Conservation (phyloP, 2,888 invertebrate genomes). For the Hemistola chrysoprasaria region DNA sequence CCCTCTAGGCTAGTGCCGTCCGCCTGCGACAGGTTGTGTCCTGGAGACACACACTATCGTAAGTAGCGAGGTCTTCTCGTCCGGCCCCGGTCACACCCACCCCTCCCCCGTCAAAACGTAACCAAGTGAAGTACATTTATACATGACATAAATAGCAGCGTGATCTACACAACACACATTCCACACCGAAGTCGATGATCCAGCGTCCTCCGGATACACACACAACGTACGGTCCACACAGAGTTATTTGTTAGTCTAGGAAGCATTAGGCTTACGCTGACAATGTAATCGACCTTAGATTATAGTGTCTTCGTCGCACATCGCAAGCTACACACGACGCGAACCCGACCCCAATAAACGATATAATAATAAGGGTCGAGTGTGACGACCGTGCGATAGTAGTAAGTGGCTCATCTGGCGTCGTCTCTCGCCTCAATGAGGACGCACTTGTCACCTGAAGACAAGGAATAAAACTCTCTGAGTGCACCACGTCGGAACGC, state of each 20-base stretch:
- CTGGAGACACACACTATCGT: conserved; percentile 83
- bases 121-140: conserved; percentile 50
- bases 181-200: conserved; percentile 73
- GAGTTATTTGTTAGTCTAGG: conserved; percentile 62
- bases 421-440: conserved; percentile 89
- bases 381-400: conserved; percentile 74
- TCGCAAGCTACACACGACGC: conserved; percentile 79
- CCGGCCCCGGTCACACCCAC: conserved; percentile 46
- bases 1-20: conserved; percentile 93
- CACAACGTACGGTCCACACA: conserved; percentile 72
- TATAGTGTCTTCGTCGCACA: conserved; percentile 79
- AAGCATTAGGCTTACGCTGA: conserved; percentile 82
- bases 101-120: conserved; percentile 42
- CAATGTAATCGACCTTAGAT: conserved; percentile 78
- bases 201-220: conserved; percentile 79
- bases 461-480: conserved; percentile 84
- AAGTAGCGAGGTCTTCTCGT: conserved; percentile 68
- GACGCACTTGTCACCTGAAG: conserved; percentile 91
- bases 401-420: conserved; percentile 80
- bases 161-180: conserved; percentile 79
- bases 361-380: conserved; percentile 69
- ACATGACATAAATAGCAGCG: conserved; percentile 64
- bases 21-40: conserved; percentile 95
- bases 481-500: conserved; percentile 75
- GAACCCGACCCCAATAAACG: conserved; percentile 72